Percentiles rank a stretch among this genome's conserved stretches.
These are phyloP conservation scores for Drosophila littoralis DNA, from an alignment of 1,140 invertebrate genomes.

Conservation along the genomic window DNA sequence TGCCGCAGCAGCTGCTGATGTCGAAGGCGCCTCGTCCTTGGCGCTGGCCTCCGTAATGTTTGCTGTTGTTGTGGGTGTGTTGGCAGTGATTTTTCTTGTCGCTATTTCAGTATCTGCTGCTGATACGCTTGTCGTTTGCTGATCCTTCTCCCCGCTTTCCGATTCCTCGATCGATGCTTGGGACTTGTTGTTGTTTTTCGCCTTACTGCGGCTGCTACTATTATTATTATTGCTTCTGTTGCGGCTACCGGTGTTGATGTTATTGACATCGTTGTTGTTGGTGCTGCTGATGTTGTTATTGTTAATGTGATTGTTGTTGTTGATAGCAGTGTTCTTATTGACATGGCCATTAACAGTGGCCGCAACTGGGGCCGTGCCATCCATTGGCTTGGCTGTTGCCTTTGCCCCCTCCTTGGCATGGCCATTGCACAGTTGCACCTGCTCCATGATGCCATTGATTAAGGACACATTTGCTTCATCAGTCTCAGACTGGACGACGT, in stretches of 20 bases:
- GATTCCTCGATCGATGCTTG: background rate
- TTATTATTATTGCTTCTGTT: conserved; percentile 40
- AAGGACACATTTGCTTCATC: conserved; percentile 15
- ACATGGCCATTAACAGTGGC: conserved; percentile 59
- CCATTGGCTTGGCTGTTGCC: conserved; percentile 4
- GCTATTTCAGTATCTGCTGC: conserved; percentile 28
- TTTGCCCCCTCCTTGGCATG: conserved; percentile 34
- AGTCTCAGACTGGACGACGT: conserved; percentile 13
- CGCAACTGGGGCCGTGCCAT: background rate
- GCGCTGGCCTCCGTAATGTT: conserved; percentile 39
- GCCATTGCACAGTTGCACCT: conserved; percentile 64
- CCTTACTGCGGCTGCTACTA: conserved; percentile 27
- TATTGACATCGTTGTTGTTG: conserved; percentile 38
- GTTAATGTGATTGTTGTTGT: conserved; percentile 68
- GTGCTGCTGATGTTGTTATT: conserved; percentile 41
- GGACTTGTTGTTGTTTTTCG: conserved; percentile 39
- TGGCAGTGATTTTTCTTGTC: conserved; percentile 69
- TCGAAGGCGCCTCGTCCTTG: conserved; percentile 36
- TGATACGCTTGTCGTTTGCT: conserved; percentile 20
- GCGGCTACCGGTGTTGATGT: conserved; percentile 37
- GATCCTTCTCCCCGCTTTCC: conserved; percentile 9
- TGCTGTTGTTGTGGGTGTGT: conserved; percentile 56
- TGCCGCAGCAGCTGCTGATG: conserved; percentile 44
- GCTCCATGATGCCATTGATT: conserved; percentile 49
- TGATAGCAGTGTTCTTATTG: conserved; percentile 29